Evolutionary conservation across 2,797 vertebrate genomes (phyloP).

Genomic region (Salmo trutta): DNA sequence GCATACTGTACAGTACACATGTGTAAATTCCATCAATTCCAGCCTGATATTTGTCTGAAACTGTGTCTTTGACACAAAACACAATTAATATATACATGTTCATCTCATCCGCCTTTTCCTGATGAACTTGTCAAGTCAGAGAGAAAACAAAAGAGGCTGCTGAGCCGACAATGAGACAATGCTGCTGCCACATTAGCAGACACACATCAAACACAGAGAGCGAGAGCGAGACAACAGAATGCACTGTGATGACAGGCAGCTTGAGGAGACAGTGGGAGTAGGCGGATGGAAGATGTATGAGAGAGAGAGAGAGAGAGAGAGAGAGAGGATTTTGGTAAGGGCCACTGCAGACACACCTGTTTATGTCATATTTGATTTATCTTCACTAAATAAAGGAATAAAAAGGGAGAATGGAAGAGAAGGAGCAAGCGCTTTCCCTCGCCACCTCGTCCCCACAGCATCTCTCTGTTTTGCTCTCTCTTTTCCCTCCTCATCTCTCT

Average conservation of each 20-base stretch:
- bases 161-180: constrained; percentile 55
- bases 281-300: neutral
- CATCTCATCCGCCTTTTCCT: constrained; percentile 47
- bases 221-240: constrained; percentile 20
- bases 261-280: constrained; percentile 1
- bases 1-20: neutral
- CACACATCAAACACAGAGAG: constrained; percentile 45
- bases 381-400: neutral
- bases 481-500: constrained; percentile 11
- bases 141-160: constrained; percentile 65
- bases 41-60: neutral
- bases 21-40: neutral
- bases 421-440: neutral
- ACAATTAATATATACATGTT: neutral
- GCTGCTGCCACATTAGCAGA: constrained; percentile 63
- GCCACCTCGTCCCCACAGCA: neutral
- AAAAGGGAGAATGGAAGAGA: neutral
- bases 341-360: neutral
- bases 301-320: neutral
- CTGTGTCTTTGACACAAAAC: neutral
- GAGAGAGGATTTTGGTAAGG: neutral
- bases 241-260: constrained; percentile 8
- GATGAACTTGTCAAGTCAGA: constrained; percentile 68
- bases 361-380: neutral
- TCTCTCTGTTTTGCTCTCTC: neutral